Percentiles rank a stretch among this genome's conserved stretches.
Evolutionary conservation across 2,113 vertebrate species (phyloP).

Genomic region (Elephas maximus): DNA sequence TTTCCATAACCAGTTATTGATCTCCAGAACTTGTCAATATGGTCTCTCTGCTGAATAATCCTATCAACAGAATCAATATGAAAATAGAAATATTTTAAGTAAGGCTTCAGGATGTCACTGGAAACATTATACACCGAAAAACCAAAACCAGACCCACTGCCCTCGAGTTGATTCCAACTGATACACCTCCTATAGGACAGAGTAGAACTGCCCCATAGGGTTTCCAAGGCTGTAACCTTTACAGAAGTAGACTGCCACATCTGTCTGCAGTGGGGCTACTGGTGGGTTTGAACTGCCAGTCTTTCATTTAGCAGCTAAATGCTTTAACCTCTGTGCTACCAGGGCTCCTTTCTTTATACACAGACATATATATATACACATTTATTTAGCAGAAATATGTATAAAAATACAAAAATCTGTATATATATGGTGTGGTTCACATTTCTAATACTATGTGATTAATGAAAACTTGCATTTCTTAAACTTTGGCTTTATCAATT

Average conservation of each 20-base stretch:
- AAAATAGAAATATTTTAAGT: slow-evolving; percentile 6
- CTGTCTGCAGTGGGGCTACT: too few relatives aligned
- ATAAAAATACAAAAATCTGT: not conserved
- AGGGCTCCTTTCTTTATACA: too few relatives aligned
- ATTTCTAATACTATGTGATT: not conserved
- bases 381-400: not conserved
- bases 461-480: not conserved
- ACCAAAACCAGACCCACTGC: too few relatives aligned
- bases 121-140: not conserved
- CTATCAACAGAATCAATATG: not conserved
- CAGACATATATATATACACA: not conserved
- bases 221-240: too few relatives aligned
- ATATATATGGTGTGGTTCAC: not conserved
- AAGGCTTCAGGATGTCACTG: not conserved
- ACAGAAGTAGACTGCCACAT: too few relatives aligned
- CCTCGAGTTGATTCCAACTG: too few relatives aligned
- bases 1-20: not conserved
- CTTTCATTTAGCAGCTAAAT: too few relatives aligned
- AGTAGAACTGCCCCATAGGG: too few relatives aligned
- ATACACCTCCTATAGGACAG: too few relatives aligned
- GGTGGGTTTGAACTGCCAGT: too few relatives aligned
- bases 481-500: not conserved
- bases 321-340: too few relatives aligned
- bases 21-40: not conserved
- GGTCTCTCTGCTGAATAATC: not conserved